Percentiles rank a stretch among this genome's conserved stretches.
Evolutionary conservation across 1,140 invertebrate genomes (phyloP).

Genomic region (Cryptotermes secundus): DNA sequence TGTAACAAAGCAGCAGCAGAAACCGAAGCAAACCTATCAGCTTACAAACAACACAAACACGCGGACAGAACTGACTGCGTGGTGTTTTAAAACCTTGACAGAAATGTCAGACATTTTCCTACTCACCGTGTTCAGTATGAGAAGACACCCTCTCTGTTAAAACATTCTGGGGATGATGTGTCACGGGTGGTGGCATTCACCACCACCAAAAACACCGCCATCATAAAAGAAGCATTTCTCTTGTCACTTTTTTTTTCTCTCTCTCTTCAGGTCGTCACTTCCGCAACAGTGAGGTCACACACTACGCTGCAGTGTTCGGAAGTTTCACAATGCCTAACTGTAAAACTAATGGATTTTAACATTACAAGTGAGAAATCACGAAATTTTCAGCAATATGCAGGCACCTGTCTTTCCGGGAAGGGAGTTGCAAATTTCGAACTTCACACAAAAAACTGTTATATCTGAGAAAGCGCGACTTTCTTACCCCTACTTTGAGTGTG

Average conservation of each 20-base stretch:
- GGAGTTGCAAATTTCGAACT: too few relatives aligned
- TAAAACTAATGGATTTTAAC: too few relatives aligned
- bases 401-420: too few relatives aligned
- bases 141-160: not conserved
- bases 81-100: not conserved
- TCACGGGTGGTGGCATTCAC: slow-evolving; percentile 9
- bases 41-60: not conserved
- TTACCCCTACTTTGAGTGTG: too few relatives aligned
- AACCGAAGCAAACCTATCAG: not conserved
- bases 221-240: not conserved
- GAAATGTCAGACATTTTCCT: slow-evolving; percentile 2
- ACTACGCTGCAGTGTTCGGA: not conserved
- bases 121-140: not conserved
- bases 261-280: not conserved
- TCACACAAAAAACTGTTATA: too few relatives aligned
- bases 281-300: not conserved
- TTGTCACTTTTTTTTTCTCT: not conserved
- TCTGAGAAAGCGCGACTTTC: too few relatives aligned
- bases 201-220: too few relatives aligned
- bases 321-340: too few relatives aligned
- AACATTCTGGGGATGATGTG: not conserved
- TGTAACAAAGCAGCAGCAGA: not conserved
- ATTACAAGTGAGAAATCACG: too few relatives aligned
- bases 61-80: not conserved
- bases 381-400: too few relatives aligned